phyloP scores from a whole-genome alignment of 2,888 invertebrate species.

The Drosophila greeni region DNA sequence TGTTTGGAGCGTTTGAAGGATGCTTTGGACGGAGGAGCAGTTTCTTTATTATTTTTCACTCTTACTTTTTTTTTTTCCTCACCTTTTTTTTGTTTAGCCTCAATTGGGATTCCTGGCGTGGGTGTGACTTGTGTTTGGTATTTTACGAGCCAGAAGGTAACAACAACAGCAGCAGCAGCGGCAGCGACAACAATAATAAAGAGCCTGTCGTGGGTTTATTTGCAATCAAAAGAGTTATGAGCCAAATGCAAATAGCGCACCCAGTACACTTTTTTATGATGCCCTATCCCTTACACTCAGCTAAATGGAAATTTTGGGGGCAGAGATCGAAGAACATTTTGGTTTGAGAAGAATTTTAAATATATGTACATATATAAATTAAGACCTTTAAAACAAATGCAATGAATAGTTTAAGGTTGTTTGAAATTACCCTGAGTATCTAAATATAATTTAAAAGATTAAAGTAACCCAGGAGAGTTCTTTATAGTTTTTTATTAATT shows the following conservation, averaged over 20 bases:
- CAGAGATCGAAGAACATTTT: neutral
- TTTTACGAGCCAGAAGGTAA: conserved; percentile 63
- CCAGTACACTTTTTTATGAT: conserved; percentile 58
- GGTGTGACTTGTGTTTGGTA: conserved; percentile 62
- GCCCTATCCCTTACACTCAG: conserved; percentile 29
- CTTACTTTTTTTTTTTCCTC: conserved; percentile 30
- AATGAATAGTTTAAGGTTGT: neutral
- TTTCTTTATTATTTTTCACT: conserved; percentile 38
- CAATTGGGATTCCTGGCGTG: conserved; percentile 59
- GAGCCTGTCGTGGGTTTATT: conserved; percentile 59
- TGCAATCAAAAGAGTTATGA: conserved; percentile 75
- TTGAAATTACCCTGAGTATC: neutral
- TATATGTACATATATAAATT: too few species aligned
- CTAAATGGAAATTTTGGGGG: conserved; percentile 3
- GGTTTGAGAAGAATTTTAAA: neutral
- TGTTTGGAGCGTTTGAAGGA: conserved; percentile 53
- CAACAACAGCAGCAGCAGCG: conserved; percentile 24
- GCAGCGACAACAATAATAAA: conserved; percentile 32
- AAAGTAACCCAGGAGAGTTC: rapidly evolving
- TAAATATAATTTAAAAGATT: neutral
- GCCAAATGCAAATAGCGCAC: conserved; percentile 68
- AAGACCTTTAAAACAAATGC: neutral
- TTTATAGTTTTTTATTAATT: neutral
- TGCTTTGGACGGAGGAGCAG: conserved; percentile 44
- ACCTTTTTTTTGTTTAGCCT: conserved; percentile 39